Base-by-base conservation (phyloP, 1,140 invertebrate genomes). In the Colletes gigas region DNA sequence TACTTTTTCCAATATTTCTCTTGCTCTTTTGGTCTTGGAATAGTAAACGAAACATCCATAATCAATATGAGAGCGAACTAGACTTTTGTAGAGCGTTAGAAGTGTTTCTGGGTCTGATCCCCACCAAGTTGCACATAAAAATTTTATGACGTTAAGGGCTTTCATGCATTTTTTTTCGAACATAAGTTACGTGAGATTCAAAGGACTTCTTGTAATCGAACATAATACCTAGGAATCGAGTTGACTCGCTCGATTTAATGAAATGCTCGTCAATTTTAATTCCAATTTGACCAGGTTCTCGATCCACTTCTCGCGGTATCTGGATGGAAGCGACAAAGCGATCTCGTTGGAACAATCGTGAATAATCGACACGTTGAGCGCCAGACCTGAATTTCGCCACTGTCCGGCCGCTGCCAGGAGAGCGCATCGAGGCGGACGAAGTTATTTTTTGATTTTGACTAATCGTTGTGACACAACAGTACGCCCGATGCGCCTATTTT, bases 361-460 rank as follows among this genome's bases (percentile, higher is more conserved):
- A 83, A 66, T 80, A 80, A 83, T 71, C 65, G 70, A 75, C 59
- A 81, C 66, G 47, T 60, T 71, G 47, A 52, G 50, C 21, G 79
- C 44, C 73, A 60, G 50, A 60, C 65, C 68, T 54, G 60, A 83
- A 63, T 68, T 82, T 77, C 78, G 73, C 67, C 72, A 66, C 30
- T 44, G 55, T 21, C 10, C 17, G 4, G 9, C 21, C 19, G 12
- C 5, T 71, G 79, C 68, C 73, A 82, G 62, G 54, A 71, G 44
- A 71, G 30, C 69, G 55, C 63, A 69, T 69, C 54, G 15, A 65
- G 65, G 57, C 66, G 57, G 44, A 30, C 60, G 19, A 65, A 81
- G 65, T 76, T 81, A 59, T 66, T 74, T 70, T 39, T 72, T 75
- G 19, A 62, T 77, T 77, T 77, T 47, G 69, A 78, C 62, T 72